Evolutionary conservation across 1,140 invertebrate species (phyloP), one percentile per base, ranked within the genome.

Genomic region (Drosophila aff.): DNA sequence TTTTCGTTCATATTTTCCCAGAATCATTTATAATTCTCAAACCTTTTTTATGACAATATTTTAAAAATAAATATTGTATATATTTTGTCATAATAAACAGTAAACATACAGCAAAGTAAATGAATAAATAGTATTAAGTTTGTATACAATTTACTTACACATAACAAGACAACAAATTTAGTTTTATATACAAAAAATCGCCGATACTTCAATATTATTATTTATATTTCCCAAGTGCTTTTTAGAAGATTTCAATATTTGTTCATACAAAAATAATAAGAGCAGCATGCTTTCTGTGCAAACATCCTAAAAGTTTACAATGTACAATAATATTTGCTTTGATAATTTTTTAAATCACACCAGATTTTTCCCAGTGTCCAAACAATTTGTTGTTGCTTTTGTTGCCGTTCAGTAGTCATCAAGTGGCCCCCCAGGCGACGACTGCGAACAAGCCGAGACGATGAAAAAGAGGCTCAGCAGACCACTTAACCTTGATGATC

Each of bases 401-500:
- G 44, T 53, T 47, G 41, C 28, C 55, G 36, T 55, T 69, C 57
- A 77, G 64, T 76, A 46, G 74, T 73, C 80, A 74, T 82, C 62
- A 78, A 78, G 67, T 61, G 57, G 57, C 40, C 63, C 65, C 59
- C 55, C 68, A 61, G 60, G 67, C 76, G 57, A 50, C 49, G 44
- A 72, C 38, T 62, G 75, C 67, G 76, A 71, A 76, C 71, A 74
- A 58, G 67, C 47, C 64, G 64, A 68, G 64, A 57, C 67, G 63
- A 55, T 71, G 72, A 76, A 52, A 76, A 68, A 60, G 36, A 16
- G 55, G 23, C 69, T 55, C 67, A 64, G 60, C 46, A 75, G 59
- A 82, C 81, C 62, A 84, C 73, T 84, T 81, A 80, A 80, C 83
- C 83, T 82, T 87, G 80, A 66, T 80, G 83, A 85, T 86, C 82